These are phyloP conservation scores for Ahaetulla prasina DNA, from an alignment of 2,113 vertebrate genomes.

Conservation along the genomic window DNA sequence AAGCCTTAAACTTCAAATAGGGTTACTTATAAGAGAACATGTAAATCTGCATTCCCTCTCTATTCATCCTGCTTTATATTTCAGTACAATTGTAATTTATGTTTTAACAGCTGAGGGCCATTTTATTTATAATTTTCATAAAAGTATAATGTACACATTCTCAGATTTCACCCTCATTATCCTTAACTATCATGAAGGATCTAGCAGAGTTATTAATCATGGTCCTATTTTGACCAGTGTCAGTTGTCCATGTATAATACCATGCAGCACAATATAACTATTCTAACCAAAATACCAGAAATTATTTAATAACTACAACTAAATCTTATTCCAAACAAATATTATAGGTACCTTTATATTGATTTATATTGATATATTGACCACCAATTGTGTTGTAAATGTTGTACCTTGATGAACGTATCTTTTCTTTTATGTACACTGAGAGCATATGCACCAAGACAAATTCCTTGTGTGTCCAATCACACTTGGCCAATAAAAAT, in stretches of 20 bases:
- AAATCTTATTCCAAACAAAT: background rate
- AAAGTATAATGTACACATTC: background rate
- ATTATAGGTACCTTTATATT: too few relatives aligned
- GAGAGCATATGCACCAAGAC: too few relatives aligned
- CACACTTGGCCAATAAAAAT: too few relatives aligned
- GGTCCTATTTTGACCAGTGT: background rate
- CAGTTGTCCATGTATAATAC: background rate
- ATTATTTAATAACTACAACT: background rate
- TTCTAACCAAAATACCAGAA: background rate
- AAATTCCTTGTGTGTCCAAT: too few relatives aligned
- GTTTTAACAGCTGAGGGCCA: background rate
- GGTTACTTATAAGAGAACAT: background rate
- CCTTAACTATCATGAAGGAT: background rate
- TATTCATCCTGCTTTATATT: background rate
- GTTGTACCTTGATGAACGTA: too few relatives aligned
- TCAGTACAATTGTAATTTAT: background rate
- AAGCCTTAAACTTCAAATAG: background rate
- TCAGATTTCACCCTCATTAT: background rate
- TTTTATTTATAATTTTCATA: background rate
- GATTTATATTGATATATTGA: too few relatives aligned
- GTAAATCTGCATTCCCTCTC: background rate
- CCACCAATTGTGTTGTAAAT: too few relatives aligned
- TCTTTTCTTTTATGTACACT: too few relatives aligned
- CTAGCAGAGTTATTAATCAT: slow-evolving; percentile 1
- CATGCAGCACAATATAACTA: background rate